Evolutionary conservation across 2,888 invertebrate genomes (phyloP), one percentile per base, ranked within the genome.

Genomic region (Drosophila mettleri): DNA sequence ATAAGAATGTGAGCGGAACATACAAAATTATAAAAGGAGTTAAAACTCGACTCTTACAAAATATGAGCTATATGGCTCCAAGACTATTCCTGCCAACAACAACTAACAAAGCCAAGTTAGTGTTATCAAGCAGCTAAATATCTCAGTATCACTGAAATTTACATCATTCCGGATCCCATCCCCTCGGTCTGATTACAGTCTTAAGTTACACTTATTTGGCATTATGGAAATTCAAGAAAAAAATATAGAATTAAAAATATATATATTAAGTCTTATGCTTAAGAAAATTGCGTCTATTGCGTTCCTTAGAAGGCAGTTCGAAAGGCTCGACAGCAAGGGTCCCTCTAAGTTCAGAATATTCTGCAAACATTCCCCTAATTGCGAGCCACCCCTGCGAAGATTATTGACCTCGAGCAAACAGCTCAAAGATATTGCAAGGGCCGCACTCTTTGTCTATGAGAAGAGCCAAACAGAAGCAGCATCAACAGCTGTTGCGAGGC

Each of bases 321-420:
- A 36, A 18, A 43, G 29, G 43, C 41, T 36, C 41, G n/a, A 18
- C 24, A 18, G 14, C 10, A 39, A 31, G 33, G 9, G 16, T 31
- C 61, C 31, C 14, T 33, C 18, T 29, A 24, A 53, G 18, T 45
- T 36, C 34, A 45, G 60, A 16, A 77, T 76, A 58, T 68, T 43
- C 49, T 22, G 68, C 65, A 57, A 7, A 53, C 48, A 49, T 51
- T 67, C 43, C 43, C 55, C 45, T 55, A 61, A 64, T 33, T 54
- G 52, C 52, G 58, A 74, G 69, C 52, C 75, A 85, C 64, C 78
- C 82, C 64, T 20, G 54, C 65, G 48, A 69, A 78, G 83, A 83
- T 83, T 83, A 89, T 83, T 83, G 83, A 83, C 83, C 83, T 85
- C 64, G 63, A 55, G 48, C 74, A 83, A 80, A 86, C 61, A 69